These are phyloP conservation scores for Macrochelys suwanniensis DNA, from an alignment of 2,797 vertebrate species.

Conservation along the genomic window DNA sequence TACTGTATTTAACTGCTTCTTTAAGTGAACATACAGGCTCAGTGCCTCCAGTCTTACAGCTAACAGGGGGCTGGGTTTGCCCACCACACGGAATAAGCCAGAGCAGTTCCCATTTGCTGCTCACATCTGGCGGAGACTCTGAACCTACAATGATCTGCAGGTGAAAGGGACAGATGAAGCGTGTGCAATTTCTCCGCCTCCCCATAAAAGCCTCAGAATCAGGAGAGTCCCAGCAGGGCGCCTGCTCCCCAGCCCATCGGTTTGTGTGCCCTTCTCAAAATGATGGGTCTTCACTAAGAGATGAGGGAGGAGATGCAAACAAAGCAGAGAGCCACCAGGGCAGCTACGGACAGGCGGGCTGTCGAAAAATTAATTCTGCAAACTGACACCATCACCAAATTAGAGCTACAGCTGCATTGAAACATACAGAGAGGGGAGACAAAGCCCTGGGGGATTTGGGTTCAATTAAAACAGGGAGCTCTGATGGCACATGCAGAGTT, in stretches of 20 bases:
- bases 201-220: background rate
- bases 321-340: background rate
- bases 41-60: background rate
- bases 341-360: background rate
- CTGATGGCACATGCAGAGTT: too few species aligned
- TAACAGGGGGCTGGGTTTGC: background rate
- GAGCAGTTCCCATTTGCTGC: background rate
- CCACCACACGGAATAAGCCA: background rate
- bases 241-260: accelerated
- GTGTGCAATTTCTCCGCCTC: background rate
- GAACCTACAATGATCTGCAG: background rate
- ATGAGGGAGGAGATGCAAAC: background rate
- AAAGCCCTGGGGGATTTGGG: too few species aligned
- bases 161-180: background rate
- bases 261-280: background rate
- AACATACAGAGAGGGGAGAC: background rate
- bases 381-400: background rate
- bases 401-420: background rate
- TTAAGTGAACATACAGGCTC: background rate
- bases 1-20: background rate
- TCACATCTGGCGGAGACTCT: background rate
- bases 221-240: too few species aligned
- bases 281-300: background rate
- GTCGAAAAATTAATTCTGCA: background rate
- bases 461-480: background rate